Conservation (phyloP, 2,113 vertebrate species). For the Perca fluviatilis region DNA sequence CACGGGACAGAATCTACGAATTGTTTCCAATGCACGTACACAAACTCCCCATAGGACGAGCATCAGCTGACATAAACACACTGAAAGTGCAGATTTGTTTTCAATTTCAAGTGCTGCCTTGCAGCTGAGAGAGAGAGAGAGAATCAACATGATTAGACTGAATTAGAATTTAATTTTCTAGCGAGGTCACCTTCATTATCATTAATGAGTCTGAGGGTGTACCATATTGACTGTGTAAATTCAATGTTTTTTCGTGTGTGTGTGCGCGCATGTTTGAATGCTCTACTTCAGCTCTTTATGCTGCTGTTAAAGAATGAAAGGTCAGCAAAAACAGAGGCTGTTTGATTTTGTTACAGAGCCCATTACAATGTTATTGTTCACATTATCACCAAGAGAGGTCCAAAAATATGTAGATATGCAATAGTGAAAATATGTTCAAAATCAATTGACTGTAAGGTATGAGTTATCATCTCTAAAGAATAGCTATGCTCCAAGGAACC, state of each 20-base stretch:
- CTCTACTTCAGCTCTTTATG: background rate
- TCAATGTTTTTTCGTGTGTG: background rate
- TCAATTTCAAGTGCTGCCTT: background rate
- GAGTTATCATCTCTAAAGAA: background rate
- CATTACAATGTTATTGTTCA: background rate
- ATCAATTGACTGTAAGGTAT: background rate
- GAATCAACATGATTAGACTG: slow-evolving; percentile 16
- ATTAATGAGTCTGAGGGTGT: slow-evolving; percentile 19
- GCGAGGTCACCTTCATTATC: slow-evolving; percentile 41
- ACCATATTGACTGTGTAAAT: background rate
- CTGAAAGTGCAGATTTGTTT: background rate
- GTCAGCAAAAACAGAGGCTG: slow-evolving; percentile 10
- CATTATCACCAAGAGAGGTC: background rate
- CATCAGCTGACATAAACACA: background rate
- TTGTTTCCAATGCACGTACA: background rate
- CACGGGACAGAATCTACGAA: background rate
- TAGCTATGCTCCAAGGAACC: background rate
- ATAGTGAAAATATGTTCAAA: background rate
- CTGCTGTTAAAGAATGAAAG: slow-evolving; percentile 20
- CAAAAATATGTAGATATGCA: background rate
- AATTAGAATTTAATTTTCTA: slow-evolving; percentile 14
- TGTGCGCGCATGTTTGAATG: background rate
- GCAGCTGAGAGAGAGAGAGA: background rate
- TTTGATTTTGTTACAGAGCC: background rate
- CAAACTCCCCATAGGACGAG: background rate